phyloP scores from a whole-genome alignment of 2,888 invertebrate species.

The Sphaeridia pumilis region DNA sequence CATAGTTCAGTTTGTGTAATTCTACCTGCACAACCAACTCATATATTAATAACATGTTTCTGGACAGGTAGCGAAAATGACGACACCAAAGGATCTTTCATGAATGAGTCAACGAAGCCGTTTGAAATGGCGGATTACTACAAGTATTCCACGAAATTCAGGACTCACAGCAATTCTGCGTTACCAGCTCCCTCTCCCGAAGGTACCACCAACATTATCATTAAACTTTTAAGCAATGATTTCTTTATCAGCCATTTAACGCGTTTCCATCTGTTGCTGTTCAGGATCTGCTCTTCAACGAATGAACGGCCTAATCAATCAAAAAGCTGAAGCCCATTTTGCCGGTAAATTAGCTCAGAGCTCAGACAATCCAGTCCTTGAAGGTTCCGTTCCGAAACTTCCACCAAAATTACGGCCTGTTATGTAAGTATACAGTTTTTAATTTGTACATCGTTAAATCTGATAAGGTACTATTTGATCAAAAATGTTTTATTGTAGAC shows the following conservation, averaged over 20 bases:
- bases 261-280: neutral
- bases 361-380: neutral
- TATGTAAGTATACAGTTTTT: conserved; percentile 1
- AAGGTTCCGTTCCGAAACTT: conserved; percentile 20
- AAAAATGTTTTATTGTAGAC: no score
- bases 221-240: neutral
- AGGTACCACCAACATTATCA: conserved; percentile 2
- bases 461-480: no score
- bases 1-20: neutral
- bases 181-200: neutral
- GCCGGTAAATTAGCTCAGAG: neutral
- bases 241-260: neutral
- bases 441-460: no score
- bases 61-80: conserved; percentile 34
- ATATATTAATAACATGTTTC: neutral
- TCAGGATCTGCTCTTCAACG: neutral
- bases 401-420: conserved; percentile 23
- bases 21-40: no score
- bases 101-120: conserved; percentile 75
- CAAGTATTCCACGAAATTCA: conserved; percentile 89
- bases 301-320: neutral
- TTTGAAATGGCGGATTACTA: conserved; percentile 98
- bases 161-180: conserved; percentile 38
- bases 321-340: neutral
- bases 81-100: conserved; percentile 19